A percentile compares a stretch with the other conserved stretches of the same genome.
Conservation (phyloP, 2,797 vertebrate species). For the Sardinella longiceps region DNA sequence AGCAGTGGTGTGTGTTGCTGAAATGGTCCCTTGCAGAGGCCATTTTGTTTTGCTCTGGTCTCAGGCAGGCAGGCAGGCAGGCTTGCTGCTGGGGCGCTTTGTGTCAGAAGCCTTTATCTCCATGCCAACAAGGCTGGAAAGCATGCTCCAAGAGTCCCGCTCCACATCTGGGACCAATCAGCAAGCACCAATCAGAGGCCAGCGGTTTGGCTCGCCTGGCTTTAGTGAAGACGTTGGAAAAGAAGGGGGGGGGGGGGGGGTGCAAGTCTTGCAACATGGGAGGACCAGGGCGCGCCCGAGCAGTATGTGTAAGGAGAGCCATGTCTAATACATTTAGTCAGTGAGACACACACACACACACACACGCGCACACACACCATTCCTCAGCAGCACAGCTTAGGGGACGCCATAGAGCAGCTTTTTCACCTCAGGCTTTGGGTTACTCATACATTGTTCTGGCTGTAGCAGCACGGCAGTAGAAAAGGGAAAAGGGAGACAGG, state of each 20-base stretch:
- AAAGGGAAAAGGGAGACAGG: not conserved
- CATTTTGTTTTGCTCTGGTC: slow-evolving; percentile 23
- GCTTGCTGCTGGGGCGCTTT: slow-evolving; percentile 50
- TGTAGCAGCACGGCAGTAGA: not conserved
- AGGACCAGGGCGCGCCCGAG: not conserved
- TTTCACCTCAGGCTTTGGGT: not conserved
- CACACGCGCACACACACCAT: slow-evolving; percentile 14
- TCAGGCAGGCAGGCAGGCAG: slow-evolving; percentile 19
- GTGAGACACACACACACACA: not conserved
- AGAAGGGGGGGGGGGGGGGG: slow-evolving; percentile 29
- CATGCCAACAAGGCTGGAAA: slow-evolving; percentile 51
- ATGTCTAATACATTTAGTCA: slow-evolving; percentile 15
- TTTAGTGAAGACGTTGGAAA: slow-evolving; percentile 54
- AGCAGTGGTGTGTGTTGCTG: not conserved
- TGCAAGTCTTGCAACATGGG: slow-evolving; percentile 36
- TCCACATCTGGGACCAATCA: slow-evolving; percentile 65
- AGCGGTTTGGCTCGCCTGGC: slow-evolving; percentile 62
- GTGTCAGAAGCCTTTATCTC: slow-evolving; percentile 57
- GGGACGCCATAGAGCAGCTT: not conserved
- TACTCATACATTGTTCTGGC: not conserved
- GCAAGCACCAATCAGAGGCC: slow-evolving; percentile 52
- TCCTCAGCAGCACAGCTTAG: not conserved
- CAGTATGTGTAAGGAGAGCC: slow-evolving; percentile 32
- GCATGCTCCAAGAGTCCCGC: slow-evolving; percentile 51
- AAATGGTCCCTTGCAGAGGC: slow-evolving; percentile 7